Percentiles rank a stretch among this genome's conserved stretches.
These are phyloP conservation scores for Notechis scutatus DNA, from an alignment of 2,113 vertebrate species.

Conservation along the genomic window DNA sequence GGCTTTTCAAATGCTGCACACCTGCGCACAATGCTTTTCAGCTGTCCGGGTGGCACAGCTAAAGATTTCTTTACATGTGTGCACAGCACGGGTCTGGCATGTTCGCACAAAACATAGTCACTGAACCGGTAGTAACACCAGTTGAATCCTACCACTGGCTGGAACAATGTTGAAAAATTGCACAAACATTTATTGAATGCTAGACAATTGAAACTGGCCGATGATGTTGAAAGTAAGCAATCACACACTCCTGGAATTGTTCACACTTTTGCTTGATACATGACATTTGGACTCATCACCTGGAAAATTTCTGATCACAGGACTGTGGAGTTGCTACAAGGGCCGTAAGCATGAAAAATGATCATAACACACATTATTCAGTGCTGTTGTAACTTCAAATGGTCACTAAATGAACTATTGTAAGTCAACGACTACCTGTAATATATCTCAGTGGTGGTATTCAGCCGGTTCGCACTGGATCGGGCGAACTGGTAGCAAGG, in stretches of 20 bases:
- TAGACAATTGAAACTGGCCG: neutral
- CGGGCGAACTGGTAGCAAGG: too few species aligned
- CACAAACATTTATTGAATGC: neutral
- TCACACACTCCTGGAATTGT: neutral
- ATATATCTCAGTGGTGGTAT: neutral
- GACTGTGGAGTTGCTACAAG: too few species aligned
- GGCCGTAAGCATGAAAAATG: neutral
- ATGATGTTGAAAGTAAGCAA: neutral
- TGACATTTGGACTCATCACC: neutral
- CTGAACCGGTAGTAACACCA: too few species aligned
- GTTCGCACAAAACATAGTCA: too few species aligned
- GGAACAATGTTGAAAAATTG: neutral
- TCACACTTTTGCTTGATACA: neutral
- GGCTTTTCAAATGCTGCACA: too few species aligned
- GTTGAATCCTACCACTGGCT: too few species aligned
- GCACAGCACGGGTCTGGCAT: too few species aligned
- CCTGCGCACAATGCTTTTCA: too few species aligned
- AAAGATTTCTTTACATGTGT: too few species aligned
- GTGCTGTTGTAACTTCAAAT: neutral
- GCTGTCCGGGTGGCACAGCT: too few species aligned
- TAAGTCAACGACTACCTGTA: neutral
- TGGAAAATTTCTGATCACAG: neutral
- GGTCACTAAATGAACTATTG: neutral
- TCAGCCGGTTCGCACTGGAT: too few species aligned
- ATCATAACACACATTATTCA: neutral